A percentile compares a stretch with the other conserved stretches of the same genome.
phyloP scores from a whole-genome alignment of 2,797 vertebrate species.

The Xiphorhynchus erythropygius region DNA sequence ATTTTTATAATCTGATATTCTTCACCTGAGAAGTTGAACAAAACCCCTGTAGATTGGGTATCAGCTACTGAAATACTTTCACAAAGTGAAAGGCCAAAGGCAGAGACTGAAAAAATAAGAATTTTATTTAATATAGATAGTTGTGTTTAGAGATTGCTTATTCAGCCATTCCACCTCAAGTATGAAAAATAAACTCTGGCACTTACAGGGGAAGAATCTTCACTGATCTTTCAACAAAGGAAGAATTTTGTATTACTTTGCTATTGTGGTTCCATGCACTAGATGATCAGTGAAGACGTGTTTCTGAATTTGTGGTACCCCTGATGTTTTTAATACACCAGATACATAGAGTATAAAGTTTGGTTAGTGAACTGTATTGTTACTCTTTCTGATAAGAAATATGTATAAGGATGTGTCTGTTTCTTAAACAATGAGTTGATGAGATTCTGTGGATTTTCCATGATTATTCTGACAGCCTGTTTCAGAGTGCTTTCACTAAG shows the following conservation, averaged over 20 bases:
- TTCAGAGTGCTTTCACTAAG: neutral
- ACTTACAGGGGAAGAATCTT: neutral
- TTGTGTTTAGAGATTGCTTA: neutral
- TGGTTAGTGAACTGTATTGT: neutral
- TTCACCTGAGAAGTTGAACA: neutral
- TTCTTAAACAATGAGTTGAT: neutral
- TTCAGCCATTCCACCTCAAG: neutral
- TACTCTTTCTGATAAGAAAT: neutral
- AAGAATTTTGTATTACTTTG: neutral
- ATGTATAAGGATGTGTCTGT: neutral
- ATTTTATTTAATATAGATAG: neutral
- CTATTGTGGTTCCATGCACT: neutral
- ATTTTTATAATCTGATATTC: constrained; percentile 6
- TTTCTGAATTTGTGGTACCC: neutral
- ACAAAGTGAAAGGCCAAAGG: neutral
- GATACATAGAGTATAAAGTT: neutral
- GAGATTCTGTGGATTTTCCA: neutral
- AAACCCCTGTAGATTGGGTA: neutral
- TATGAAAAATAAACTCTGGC: neutral
- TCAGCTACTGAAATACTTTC: neutral
- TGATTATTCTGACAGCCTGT: neutral
- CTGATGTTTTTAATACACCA: neutral
- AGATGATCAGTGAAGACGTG: neutral
- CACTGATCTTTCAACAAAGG: neutral
- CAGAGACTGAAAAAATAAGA: neutral